A percentile compares a stretch with the other conserved stretches of the same genome.
These are phyloP conservation scores for Desmophyllum pertusum DNA, from an alignment of 92 coral and sea anemone genomes.

Conservation along the genomic window DNA sequence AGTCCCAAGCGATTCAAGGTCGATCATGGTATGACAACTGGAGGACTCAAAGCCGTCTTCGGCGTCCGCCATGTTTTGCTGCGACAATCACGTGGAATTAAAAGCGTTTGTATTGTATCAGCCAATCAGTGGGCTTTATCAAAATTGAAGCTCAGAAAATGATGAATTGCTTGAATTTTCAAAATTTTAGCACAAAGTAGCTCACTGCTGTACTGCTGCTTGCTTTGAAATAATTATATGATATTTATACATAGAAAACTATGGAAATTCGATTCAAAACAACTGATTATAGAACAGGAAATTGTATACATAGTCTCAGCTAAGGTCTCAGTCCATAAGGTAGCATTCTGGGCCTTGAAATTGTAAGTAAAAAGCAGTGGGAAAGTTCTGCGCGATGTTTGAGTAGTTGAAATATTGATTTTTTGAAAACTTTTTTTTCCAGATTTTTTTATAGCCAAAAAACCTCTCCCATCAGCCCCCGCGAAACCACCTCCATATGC, in stretches of 20 bases:
- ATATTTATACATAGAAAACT: background rate
- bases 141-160: background rate
- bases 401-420: background rate
- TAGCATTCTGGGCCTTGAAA: too few species aligned
- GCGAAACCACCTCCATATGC: background rate
- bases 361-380: background rate
- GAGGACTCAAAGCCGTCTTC: conserved; percentile 32
- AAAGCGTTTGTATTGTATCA: conserved; percentile 25
- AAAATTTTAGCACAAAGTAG: background rate
- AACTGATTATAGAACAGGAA: background rate
- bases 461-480: background rate
- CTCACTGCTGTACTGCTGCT: background rate
- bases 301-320: too few species aligned
- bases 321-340: too few species aligned
- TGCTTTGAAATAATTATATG: background rate
- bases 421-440: too few species aligned
- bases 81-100: conserved; percentile 46
- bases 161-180: background rate
- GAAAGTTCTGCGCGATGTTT: background rate
- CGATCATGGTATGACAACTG: conserved; percentile 36
- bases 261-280: background rate
- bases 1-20: conserved; percentile 29
- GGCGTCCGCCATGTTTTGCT: conserved; percentile 51
- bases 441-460: too few species aligned
- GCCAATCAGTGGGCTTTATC: conserved; percentile 28